Percentiles rank a stretch among this genome's conserved stretches.
phyloP scores from a whole-genome alignment of 2,888 invertebrate genomes.

The Campoplex nolae region DNA sequence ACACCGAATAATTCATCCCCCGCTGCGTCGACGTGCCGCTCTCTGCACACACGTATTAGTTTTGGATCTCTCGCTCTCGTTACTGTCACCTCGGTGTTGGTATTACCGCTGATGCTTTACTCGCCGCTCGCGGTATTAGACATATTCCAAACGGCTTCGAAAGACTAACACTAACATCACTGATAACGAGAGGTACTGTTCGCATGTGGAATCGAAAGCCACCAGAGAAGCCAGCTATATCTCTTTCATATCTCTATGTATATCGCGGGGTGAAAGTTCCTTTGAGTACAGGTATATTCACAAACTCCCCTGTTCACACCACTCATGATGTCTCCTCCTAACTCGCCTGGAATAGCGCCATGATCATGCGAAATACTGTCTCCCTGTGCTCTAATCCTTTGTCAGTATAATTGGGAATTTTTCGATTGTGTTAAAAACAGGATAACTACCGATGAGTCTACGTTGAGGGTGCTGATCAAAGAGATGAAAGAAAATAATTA shows the following conservation, averaged over 20 bases:
- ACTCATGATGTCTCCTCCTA: background rate
- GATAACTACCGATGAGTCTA: background rate
- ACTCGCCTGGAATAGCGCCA: background rate
- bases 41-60: conserved; percentile 32
- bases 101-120: conserved; percentile 9
- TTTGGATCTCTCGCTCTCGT: background rate
- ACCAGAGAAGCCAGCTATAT: background rate
- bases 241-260: background rate
- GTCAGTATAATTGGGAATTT: background rate
- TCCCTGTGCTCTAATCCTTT: background rate
- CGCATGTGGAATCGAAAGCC: background rate
- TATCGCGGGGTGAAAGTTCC: background rate
- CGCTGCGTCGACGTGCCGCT: conserved; percentile 45
- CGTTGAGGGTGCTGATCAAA: background rate
- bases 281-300: background rate
- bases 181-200: conserved; percentile 3
- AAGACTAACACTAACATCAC: conserved; percentile 20
- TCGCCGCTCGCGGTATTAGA: background rate
- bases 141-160: conserved; percentile 29
- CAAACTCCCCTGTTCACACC: background rate
- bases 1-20: conserved; percentile 83
- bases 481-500: background rate
- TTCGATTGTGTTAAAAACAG: background rate
- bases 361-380: background rate
- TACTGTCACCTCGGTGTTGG: conserved; percentile 3